Conservation (phyloP, 2,888 invertebrate genomes). For the Automeris io region DNA sequence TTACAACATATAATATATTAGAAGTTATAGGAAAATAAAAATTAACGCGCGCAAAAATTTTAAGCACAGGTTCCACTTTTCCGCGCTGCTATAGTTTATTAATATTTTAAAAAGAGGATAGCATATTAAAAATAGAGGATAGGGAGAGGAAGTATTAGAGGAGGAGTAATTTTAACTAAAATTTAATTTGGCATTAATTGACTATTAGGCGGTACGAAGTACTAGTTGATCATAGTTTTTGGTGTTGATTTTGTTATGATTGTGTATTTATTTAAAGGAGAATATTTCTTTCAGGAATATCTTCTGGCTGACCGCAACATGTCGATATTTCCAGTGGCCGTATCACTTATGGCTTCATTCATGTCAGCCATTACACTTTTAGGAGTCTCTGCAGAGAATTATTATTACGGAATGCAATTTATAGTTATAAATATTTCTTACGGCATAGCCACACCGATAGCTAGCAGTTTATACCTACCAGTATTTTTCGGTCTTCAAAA, state of each 20-base stretch:
- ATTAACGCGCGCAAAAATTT: too few relatives aligned
- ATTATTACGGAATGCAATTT: conserved; percentile 89
- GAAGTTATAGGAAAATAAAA: too few relatives aligned
- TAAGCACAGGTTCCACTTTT: too few relatives aligned
- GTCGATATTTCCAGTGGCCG: conserved; percentile 87
- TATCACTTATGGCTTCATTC: conserved; percentile 95
- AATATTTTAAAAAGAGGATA: too few relatives aligned
- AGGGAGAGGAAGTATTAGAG: too few relatives aligned
- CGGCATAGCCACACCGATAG: conserved; percentile 84
- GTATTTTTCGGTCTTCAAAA: conserved; percentile 90
- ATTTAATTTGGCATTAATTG: too few relatives aligned
- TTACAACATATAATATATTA: too few relatives aligned
- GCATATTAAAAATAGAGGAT: too few relatives aligned
- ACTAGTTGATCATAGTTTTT: background rate
- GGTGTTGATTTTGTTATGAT: background rate
- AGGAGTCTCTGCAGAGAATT: conserved; percentile 93
- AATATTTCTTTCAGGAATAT: conserved; percentile 80
- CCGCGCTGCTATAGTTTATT: too few relatives aligned
- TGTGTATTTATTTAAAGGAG: background rate
- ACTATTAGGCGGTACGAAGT: too few relatives aligned
- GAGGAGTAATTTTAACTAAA: too few relatives aligned
- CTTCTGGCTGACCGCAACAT: conserved; percentile 88
- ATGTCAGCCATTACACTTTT: conserved; percentile 93
- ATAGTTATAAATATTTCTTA: conserved; percentile 86
- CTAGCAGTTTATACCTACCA: conserved; percentile 86